Evolutionary conservation across 1,140 invertebrate species (phyloP), one percentile per base, ranked within the genome.

Genomic region (Ostrea edulis): DNA sequence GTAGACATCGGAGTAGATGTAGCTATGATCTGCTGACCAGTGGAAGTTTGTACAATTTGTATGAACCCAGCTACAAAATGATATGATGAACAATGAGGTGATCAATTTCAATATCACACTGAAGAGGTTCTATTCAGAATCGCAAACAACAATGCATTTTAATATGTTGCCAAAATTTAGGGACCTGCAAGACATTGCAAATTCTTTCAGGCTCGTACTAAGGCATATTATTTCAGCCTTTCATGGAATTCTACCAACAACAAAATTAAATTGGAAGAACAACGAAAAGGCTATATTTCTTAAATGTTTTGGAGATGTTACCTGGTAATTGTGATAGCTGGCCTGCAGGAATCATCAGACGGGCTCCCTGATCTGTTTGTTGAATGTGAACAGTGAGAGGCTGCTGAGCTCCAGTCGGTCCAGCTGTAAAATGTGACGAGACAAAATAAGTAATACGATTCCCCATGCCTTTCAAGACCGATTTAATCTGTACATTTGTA

Each of bases 21-120:
- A 9, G 97, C 93, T 53, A 97, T 95, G 81, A 97, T 95, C 86
- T 95, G 95, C 94, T 96, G 96, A 53, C 97, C 97, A 25, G 96
- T 96, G 54, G 97, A 96, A 11, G 97, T 97, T 93, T 97, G 97
- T 22, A 97, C 96, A 54, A 97, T 94, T 90, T 97, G 97, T 22
- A 94, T 92, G 65, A 94, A 92, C 44, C 94, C 93, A 90, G 93
- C 94, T 94, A 89, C 62, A 92, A 91, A 84, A 53, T 84, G 84
- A 89, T 12, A 89, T n/a, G 17, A 71, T n/a, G 68, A 22, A 62
- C 5, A 62, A 62, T 17, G 3, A 58, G 20, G 55, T 58, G 17
- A 62, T n/a, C 54, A 62, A 20, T 17, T 5, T 20, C 55, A 2
- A 20, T 8, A 20, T 20, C 17, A 62, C 20, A 2, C 7, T 62